Percentiles rank a stretch among this genome's conserved stretches.
Conservation (phyloP, 2,797 vertebrate genomes). For the Pelochelys cantorii region DNA sequence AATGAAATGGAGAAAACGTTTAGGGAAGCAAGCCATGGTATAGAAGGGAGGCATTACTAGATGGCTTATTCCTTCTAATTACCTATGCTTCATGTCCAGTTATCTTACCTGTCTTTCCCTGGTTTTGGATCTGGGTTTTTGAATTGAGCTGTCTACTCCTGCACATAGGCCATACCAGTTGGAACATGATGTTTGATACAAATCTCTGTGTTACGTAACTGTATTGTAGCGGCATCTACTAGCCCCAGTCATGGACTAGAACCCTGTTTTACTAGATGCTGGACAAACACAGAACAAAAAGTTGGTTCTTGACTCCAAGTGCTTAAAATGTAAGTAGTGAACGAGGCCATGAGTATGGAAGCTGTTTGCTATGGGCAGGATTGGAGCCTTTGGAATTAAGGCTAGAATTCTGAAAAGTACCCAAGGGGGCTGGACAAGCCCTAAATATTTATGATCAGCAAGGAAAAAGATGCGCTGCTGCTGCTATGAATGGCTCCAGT, state of each 20-base stretch:
- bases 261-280: fast-evolving
- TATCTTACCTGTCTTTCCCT: background rate
- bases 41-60: background rate
- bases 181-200: background rate
- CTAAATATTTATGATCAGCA: background rate
- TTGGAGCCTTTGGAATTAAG: background rate
- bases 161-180: background rate
- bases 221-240: background rate
- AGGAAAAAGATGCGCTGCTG: background rate
- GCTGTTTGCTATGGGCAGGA: fast-evolving
- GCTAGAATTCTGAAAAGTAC: background rate
- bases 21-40: background rate
- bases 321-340: background rate
- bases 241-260: background rate
- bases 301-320: background rate
- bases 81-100: background rate
- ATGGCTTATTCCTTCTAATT: background rate
- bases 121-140: background rate
- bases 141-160: background rate
- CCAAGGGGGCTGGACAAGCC: background rate
- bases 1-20: background rate
- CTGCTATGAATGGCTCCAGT: background rate
- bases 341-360: fast-evolving
- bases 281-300: background rate
- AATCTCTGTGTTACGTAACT: background rate